Conservation (phyloP, 2,797 vertebrate species). For the Sandelia bainsii region DNA sequence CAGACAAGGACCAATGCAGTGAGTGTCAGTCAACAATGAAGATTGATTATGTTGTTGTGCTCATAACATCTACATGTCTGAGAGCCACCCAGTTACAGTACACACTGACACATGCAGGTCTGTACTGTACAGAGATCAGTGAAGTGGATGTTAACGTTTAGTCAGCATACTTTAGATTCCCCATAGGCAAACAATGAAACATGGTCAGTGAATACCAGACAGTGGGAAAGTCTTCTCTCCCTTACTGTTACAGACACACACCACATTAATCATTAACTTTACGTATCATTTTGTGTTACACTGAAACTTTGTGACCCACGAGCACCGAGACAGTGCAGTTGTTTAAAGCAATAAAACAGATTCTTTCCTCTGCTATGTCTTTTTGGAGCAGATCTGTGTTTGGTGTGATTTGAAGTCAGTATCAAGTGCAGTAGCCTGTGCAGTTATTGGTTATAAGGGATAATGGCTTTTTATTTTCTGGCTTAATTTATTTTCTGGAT, state of each 20-base stretch:
- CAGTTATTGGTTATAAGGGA: background rate
- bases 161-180: slow-evolving; percentile 29
- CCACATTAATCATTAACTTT: slow-evolving; percentile 56
- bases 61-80: background rate
- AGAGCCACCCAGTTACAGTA: background rate
- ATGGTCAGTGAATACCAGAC: slow-evolving; percentile 39
- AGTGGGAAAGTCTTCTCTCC: slow-evolving; percentile 46
- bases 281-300: slow-evolving; percentile 9
- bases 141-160: slow-evolving; percentile 45
- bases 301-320: slow-evolving; percentile 16
- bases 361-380: background rate
- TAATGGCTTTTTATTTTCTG: background rate
- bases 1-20: slow-evolving; percentile 81
- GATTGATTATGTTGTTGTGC: slow-evolving; percentile 19
- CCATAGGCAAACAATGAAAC: slow-evolving; percentile 37
- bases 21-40: slow-evolving; percentile 51
- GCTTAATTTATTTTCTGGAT: too few species aligned
- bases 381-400: slow-evolving; percentile 1
- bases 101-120: background rate
- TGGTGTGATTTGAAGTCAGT: background rate
- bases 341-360: background rate
- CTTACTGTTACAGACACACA: slow-evolving; percentile 23
- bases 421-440: background rate
- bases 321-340: background rate
- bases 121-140: slow-evolving; percentile 27